These are phyloP conservation scores for Chondrilla cf. caribensis DNA, from an alignment of 37 sponge, comb jelly and placozoan genomes.

Conservation along the genomic window DNA sequence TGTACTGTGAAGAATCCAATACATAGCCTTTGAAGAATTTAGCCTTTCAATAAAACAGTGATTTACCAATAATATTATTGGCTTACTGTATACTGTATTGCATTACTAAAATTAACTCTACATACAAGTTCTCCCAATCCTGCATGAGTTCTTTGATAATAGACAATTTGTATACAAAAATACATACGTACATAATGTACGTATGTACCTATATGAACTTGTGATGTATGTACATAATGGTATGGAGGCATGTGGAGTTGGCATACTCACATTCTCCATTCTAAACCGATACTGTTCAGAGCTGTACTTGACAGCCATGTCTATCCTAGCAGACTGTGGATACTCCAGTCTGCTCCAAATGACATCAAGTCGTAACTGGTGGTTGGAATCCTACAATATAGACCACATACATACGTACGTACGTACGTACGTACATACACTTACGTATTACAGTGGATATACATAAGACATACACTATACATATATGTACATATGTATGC, in stretches of 20 bases:
- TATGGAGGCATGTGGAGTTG: too few relatives aligned
- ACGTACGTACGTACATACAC: background rate
- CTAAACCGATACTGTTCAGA: conserved; percentile 20
- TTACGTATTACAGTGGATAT: background rate
- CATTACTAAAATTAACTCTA: too few relatives aligned
- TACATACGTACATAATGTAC: background rate
- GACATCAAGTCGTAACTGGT: conserved; percentile 49
- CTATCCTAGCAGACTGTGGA: conserved; percentile 60
- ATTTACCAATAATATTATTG: too few relatives aligned
- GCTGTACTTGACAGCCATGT: conserved; percentile 93
- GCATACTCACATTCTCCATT: conserved; percentile 3
- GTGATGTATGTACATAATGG: background rate
- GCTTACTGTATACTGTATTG: too few relatives aligned
- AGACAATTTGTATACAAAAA: too few relatives aligned
- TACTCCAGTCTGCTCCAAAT: conserved; percentile 75
- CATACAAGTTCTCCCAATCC: too few relatives aligned
- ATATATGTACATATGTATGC: too few relatives aligned
- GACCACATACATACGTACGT: background rate
- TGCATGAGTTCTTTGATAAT: too few relatives aligned
- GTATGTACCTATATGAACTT: background rate
- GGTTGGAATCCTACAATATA: background rate
- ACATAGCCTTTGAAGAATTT: too few relatives aligned
- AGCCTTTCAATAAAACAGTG: too few relatives aligned
- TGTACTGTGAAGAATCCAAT: too few relatives aligned
- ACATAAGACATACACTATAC: too few relatives aligned